Conservation (phyloP, 2,113 vertebrate genomes). For the Hippocampus abdominalis region DNA sequence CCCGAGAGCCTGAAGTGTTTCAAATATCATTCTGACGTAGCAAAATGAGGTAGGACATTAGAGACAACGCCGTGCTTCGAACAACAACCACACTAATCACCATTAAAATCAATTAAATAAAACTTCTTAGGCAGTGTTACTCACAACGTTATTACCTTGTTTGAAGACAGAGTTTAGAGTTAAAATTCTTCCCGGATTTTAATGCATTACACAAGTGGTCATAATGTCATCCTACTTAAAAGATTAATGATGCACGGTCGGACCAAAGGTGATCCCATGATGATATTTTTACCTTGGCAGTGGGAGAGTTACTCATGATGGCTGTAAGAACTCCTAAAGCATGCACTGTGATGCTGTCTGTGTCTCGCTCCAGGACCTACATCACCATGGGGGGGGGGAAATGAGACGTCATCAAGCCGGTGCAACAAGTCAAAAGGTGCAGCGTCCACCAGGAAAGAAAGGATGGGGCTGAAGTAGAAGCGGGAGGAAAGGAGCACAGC, state of each 20-base stretch:
- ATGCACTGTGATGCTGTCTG: conserved; percentile 87
- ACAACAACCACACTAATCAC: no score
- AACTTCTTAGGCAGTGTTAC: no score
- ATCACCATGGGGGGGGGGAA: conserved; percentile 23
- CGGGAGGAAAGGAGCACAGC: conserved; percentile 1
- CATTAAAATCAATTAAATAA: no score
- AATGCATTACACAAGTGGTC: neutral
- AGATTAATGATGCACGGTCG: neutral
- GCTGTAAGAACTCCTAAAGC: conserved; percentile 88
- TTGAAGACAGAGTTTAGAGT: neutral
- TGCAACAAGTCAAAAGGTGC: neutral
- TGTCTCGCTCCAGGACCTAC: conserved; percentile 77
- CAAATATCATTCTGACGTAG: no score
- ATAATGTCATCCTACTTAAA: neutral
- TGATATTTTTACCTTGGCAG: conserved; percentile 85
- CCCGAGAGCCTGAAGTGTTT: no score
- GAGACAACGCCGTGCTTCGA: no score
- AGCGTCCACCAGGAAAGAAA: neutral
- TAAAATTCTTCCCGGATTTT: neutral
- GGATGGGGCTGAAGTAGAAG: neutral
- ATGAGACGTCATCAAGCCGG: conserved; percentile 4
- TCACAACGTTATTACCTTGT: neutral
- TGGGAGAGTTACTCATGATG: conserved; percentile 91
- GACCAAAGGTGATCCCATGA: neutral
- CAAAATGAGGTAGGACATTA: no score